These are phyloP conservation scores for Gobio occitaniae DNA, from an alignment of 2,797 vertebrate genomes.

Conservation along the genomic window DNA sequence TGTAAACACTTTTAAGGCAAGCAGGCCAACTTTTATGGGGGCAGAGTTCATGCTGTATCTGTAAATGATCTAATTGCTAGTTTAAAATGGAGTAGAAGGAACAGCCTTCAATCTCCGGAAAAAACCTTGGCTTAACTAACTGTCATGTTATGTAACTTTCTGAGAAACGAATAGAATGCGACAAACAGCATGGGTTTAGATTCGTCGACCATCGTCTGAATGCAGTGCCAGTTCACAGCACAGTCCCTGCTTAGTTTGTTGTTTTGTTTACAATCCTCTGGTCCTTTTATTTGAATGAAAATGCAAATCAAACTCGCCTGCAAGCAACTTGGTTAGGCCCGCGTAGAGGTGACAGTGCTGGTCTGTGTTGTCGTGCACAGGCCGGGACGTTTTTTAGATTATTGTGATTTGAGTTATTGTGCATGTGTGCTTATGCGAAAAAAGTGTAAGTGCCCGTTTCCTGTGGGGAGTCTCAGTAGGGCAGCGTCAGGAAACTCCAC, in stretches of 20 bases:
- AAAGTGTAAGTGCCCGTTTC: constrained; percentile 63
- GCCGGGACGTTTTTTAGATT: constrained; percentile 67
- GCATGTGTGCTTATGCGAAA: constrained; percentile 9
- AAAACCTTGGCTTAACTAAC: constrained; percentile 3
- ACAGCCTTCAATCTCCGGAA: background rate
- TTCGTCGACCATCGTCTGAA: background rate
- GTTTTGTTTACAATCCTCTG: constrained; percentile 22
- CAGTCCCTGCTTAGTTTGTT: background rate
- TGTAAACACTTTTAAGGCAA: background rate
- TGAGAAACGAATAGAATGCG: constrained; percentile 8
- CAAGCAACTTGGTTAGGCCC: background rate
- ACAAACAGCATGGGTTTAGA: constrained; percentile 7
- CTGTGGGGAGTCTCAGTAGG: constrained; percentile 65
- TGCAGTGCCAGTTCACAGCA: background rate
- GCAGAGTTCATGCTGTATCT: constrained; percentile 25
- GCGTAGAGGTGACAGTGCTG: background rate
- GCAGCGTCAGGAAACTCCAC: constrained; percentile 71
- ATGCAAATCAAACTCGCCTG: constrained; percentile 23
- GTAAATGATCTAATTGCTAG: constrained; percentile 33
- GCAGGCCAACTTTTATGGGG: background rate
- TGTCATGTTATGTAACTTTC: background rate
- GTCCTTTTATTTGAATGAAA: constrained; percentile 22
- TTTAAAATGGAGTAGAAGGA: background rate
- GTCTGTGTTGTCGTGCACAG: constrained; percentile 7
- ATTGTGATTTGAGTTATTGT: constrained; percentile 22